Evolutionary conservation across 2,797 vertebrate species (phyloP).

Genomic region (Pelochelys cantorii): DNA sequence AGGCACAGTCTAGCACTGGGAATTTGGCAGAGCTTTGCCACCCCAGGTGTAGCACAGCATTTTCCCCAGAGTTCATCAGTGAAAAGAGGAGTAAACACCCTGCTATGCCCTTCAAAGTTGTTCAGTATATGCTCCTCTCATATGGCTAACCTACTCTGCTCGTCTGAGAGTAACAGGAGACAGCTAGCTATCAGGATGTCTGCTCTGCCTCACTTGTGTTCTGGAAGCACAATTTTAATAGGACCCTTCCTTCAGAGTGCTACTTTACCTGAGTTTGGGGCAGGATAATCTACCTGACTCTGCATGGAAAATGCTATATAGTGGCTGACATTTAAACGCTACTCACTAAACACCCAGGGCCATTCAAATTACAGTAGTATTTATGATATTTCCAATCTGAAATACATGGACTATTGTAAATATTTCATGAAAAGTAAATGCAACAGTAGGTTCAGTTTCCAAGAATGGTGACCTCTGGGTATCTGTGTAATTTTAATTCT

Average conservation of each 20-base stretch:
- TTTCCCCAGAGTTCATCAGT: accelerated
- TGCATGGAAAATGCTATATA: not conserved
- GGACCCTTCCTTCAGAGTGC: not conserved
- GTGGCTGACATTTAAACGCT: not conserved
- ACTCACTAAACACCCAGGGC: not conserved
- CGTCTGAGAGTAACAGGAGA: not conserved
- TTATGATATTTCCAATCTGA: not conserved
- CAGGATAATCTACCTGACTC: not conserved
- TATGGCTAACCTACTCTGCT: not conserved
- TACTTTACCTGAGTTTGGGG: not conserved
- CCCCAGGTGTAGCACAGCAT: accelerated
- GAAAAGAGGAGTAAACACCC: not conserved
- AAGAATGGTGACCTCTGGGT: not conserved
- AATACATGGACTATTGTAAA: not conserved
- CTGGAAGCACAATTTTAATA: not conserved
- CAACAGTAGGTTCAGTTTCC: not conserved
- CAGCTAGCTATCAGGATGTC: not conserved
- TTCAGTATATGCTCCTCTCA: not conserved
- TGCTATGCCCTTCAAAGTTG: not conserved
- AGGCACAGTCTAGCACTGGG: not conserved
- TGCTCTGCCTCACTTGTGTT: not conserved
- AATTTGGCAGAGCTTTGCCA: not conserved
- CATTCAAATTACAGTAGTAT: not conserved
- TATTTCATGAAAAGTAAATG: not conserved
- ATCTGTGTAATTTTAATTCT: not conserved